Base-by-base conservation (phyloP, 2,113 vertebrate genomes). In the Echinops telfairi region DNA sequence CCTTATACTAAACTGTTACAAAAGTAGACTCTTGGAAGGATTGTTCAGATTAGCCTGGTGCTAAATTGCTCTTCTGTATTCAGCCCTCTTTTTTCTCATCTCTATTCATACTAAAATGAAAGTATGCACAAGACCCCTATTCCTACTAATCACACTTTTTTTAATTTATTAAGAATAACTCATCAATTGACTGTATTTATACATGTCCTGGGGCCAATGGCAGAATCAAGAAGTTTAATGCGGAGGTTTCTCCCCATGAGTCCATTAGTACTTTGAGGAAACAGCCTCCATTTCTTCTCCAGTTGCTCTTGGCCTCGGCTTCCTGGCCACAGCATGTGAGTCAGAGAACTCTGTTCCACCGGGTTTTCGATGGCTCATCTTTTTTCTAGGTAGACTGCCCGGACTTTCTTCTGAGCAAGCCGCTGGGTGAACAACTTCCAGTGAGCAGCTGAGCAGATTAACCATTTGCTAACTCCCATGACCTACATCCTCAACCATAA, bases 41-140 rank as follows among this genome's bases (percentile, higher is more conserved):
- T 89, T 90, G 91, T 87, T 75, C 79, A 90, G 77, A 89, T 90
- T 91, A 87, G 78, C 47, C 78, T 64, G 40, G 12, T 83, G 85
- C 47, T 81, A 83, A 89, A 77, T 29, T 75, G 33, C 71, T 92
- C 88, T 31, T 94, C 60, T 85, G 47, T 73, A 76, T 79, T 91
- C 53, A 84, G 66, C 4, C 70, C 92, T 92, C 53, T 57, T 22
- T 36, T 83, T 92, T 82, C 33, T 90, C 70, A 36, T 38, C 91
- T 36, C 38, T 93, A 86, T 84, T 85, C 78, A 78, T 92, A 88
- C 68, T 90, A 90, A 95, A 94, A 88, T 43, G 23, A 84, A 86
- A 76, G 31, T 23, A 53, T 57, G 11, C 82, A 36, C 43, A 83
- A 47, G 64, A 86, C 62, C 27, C 16, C 2, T 73, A 47, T 31